Conservation (phyloP, 1,140 invertebrate species). For the Paracyclopina nana region DNA sequence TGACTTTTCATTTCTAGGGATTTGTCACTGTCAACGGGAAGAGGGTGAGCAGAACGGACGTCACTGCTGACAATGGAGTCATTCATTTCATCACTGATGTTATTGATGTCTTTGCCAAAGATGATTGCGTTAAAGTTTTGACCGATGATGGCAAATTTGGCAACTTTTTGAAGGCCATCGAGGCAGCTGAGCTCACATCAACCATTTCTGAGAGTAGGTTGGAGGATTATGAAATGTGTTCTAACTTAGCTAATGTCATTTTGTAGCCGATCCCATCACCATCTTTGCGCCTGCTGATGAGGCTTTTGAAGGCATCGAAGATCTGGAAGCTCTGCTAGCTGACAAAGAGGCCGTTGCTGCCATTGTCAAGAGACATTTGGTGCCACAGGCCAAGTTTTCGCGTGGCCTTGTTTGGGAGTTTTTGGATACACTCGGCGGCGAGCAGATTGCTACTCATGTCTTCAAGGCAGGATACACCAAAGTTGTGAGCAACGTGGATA, state of each 20-base stretch:
- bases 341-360: conserved; percentile 29
- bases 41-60: conserved; percentile 51
- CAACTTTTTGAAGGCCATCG: conserved; percentile 3
- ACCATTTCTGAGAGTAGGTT: conserved; percentile 55
- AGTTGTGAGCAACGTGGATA: background rate
- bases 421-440: background rate
- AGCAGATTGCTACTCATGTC: conserved; percentile 5
- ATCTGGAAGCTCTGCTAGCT: conserved; percentile 35
- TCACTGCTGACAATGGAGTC: conserved; percentile 53
- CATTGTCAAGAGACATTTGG: conserved; percentile 5
- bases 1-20: background rate
- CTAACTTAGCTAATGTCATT: conserved; percentile 40
- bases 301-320: conserved; percentile 44
- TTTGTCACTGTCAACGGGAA: conserved; percentile 63
- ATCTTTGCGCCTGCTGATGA: conserved; percentile 59
- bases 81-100: conserved; percentile 66
- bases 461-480: conserved; percentile 12
- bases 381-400: background rate
- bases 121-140: background rate
- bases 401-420: conserved; percentile 1
- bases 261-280: conserved; percentile 51
- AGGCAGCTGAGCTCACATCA: conserved; percentile 53
- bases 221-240: no score
- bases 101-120: conserved; percentile 52
- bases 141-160: conserved; percentile 3